Conservation (phyloP, 2,888 invertebrate species). For the Adelphocoris suturalis region DNA sequence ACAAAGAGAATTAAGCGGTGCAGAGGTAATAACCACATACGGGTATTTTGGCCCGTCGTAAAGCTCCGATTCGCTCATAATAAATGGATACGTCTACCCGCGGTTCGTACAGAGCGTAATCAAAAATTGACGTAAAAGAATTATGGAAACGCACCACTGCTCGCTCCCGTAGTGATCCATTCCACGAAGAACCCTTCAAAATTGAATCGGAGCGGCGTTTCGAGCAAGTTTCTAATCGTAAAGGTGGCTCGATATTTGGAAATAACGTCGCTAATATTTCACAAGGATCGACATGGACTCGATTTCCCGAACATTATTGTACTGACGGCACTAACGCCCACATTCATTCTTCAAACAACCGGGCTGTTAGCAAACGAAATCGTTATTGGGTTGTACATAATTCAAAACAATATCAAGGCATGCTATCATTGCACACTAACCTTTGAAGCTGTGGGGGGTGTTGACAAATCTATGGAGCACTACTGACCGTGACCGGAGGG, state of each 20-base stretch:
- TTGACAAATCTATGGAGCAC: no score
- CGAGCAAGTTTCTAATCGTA: background rate
- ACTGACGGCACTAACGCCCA: background rate
- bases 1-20: no score
- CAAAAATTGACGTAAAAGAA: slow-evolving; percentile 3
- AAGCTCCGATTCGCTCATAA: background rate
- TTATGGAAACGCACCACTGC: background rate
- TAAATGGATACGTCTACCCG: background rate
- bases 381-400: no score
- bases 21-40: background rate
- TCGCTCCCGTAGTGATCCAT: background rate
- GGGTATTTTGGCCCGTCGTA: background rate
- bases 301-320: background rate
- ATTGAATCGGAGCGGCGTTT: background rate
- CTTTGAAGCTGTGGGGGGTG: no score
- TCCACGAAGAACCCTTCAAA: slow-evolving; percentile 23
- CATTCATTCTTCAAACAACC: background rate
- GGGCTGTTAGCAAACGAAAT: no score
- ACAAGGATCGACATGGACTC: slow-evolving; percentile 16
- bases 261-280: slow-evolving; percentile 9
- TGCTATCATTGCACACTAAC: no score
- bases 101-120: background rate
- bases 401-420: no score
- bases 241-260: slow-evolving; percentile 10
- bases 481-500: no score